Evolutionary conservation across 2,113 vertebrate species (phyloP).

Genomic region (Crotalus tigris): DNA sequence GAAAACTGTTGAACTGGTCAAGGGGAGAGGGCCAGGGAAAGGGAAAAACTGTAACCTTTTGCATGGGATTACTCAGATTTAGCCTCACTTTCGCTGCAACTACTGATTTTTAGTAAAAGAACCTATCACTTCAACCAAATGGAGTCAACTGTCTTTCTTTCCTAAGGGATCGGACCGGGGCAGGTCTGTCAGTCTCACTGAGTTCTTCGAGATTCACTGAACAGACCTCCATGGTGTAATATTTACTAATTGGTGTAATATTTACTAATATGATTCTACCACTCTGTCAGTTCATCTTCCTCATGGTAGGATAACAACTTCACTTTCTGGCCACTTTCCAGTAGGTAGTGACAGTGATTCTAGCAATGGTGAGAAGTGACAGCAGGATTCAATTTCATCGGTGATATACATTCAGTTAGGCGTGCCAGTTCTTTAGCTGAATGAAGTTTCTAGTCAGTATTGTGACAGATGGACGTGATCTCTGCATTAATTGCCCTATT

Average conservation of each 20-base stretch:
- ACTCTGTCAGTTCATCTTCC: background rate
- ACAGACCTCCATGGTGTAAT: background rate
- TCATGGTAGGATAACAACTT: background rate
- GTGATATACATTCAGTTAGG: background rate
- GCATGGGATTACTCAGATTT: background rate
- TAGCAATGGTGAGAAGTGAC: background rate
- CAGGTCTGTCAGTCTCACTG: background rate
- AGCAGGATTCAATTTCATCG: background rate
- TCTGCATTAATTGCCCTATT: conserved; percentile 7
- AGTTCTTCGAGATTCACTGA: background rate
- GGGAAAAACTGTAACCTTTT: background rate
- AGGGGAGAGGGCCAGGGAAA: background rate
- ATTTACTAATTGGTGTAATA: background rate
- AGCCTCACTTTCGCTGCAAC: background rate
- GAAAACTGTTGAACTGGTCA: background rate
- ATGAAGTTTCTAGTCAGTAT: background rate
- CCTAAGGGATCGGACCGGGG: background rate
- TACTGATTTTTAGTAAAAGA: background rate
- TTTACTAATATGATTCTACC: background rate
- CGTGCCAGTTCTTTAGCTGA: background rate
- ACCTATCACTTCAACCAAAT: background rate
- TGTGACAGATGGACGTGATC: conserved; percentile 3
- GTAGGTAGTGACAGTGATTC: background rate
- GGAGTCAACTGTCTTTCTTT: background rate
- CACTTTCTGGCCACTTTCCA: background rate